Evolutionary conservation across 2,888 invertebrate genomes (phyloP).

Genomic region (Acanthopleura granulata): DNA sequence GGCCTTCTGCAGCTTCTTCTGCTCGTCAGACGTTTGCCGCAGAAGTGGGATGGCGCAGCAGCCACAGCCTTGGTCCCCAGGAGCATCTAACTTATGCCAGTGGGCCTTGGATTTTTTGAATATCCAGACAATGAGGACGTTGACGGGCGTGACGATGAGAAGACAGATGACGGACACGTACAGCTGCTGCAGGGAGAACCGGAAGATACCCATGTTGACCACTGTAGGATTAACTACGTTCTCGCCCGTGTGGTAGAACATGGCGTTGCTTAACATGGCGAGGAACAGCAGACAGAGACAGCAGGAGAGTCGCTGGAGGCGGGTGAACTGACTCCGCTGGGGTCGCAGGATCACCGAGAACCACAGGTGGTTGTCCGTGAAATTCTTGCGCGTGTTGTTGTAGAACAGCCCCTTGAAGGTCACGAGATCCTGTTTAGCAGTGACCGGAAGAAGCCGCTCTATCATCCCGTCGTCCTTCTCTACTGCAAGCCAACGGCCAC

Average conservation of each 20-base stretch:
- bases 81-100: not conserved
- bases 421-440: constrained; percentile 41
- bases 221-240: constrained; percentile 30
- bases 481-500: constrained; percentile 64
- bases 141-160: constrained; percentile 64
- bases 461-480: constrained; percentile 49
- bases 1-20: not conserved
- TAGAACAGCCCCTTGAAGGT: constrained; percentile 50
- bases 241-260: constrained; percentile 63
- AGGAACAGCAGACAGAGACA: constrained; percentile 67
- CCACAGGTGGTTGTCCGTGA: constrained; percentile 71
- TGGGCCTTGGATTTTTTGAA: constrained; percentile 62
- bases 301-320: constrained; percentile 65
- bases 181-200: constrained; percentile 41
- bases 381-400: constrained; percentile 57
- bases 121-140: constrained; percentile 63
- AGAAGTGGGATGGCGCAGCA: not conserved
- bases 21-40: not conserved
- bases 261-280: constrained; percentile 70
- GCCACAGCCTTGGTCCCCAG: not conserved
- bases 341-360: constrained; percentile 70
- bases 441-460: constrained; percentile 45
- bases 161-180: constrained; percentile 47
- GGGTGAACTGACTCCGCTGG: constrained; percentile 67
- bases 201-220: constrained; percentile 39